phyloP scores from a whole-genome alignment of 2,797 vertebrate genomes.

The Monodelphis domestica region DNA sequence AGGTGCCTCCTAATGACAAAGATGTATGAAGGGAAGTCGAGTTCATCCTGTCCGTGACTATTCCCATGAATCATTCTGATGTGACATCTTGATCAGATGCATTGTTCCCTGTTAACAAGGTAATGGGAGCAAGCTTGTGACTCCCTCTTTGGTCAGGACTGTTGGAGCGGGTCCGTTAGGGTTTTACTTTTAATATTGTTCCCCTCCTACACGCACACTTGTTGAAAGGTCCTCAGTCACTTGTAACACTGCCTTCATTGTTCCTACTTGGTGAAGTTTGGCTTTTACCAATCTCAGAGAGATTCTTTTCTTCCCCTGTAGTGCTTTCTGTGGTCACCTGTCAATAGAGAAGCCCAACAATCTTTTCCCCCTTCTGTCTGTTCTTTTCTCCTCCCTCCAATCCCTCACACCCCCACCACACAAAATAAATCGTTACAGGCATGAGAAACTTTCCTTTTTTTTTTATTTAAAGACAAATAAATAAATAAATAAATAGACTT shows the following conservation, averaged over 20 bases:
- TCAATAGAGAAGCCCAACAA: slow-evolving; percentile 66
- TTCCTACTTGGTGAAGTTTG: slow-evolving; percentile 73
- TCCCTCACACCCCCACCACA: slow-evolving; percentile 64
- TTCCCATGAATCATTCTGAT: slow-evolving; percentile 88
- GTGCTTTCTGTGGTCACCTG: slow-evolving; percentile 77
- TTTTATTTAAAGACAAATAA: slow-evolving; percentile 71
- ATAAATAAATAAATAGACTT: slow-evolving; percentile 61
- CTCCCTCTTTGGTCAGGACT: slow-evolving; percentile 56
- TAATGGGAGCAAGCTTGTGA: slow-evolving; percentile 80
- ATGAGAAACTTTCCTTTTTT: slow-evolving; percentile 79
- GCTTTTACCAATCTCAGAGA: slow-evolving; percentile 69
- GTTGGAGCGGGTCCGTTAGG: slow-evolving; percentile 68
- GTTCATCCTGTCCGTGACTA: slow-evolving; percentile 79
- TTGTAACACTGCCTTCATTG: slow-evolving; percentile 80
- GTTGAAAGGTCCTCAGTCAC: slow-evolving; percentile 83
- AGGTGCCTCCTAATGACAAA: slow-evolving; percentile 82
- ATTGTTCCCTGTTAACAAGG: slow-evolving; percentile 84
- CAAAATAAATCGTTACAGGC: slow-evolving; percentile 81
- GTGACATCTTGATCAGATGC: slow-evolving; percentile 82
- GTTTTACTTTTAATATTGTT: slow-evolving; percentile 85
- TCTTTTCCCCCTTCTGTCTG: slow-evolving; percentile 11
- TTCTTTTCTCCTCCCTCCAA: slow-evolving; percentile 24
- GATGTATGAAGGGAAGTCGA: slow-evolving; percentile 80
- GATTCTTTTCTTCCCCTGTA: slow-evolving; percentile 68
- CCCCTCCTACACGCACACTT: background rate